Conservation (phyloP, 2,888 invertebrate species). For the Theretra japonica region DNA sequence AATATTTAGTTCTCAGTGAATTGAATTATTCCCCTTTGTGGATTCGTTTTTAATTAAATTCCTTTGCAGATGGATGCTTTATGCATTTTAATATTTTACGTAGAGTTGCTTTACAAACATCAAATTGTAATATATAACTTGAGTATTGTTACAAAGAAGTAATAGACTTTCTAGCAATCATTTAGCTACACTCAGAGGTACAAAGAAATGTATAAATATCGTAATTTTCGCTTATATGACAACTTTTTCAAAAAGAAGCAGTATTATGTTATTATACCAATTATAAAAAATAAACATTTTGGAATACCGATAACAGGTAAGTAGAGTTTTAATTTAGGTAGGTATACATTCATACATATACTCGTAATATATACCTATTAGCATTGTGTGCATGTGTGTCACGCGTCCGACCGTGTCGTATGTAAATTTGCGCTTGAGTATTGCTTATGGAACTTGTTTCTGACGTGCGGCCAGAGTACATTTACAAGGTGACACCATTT, state of each 20-base stretch:
- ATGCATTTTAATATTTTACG: constrained; percentile 2
- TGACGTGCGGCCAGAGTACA: background rate
- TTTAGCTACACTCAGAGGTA: background rate
- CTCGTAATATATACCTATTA: too few species aligned
- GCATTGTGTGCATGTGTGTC: background rate
- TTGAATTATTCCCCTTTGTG: constrained; percentile 17
- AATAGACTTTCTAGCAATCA: background rate
- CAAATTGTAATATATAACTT: too few species aligned
- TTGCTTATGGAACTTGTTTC: constrained; percentile 19
- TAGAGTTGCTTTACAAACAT: background rate
- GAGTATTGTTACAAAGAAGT: background rate
- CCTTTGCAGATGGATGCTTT: background rate
- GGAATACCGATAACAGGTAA: too few species aligned
- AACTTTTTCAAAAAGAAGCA: too few species aligned
- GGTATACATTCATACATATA: too few species aligned
- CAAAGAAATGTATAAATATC: background rate
- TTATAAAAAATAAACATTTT: too few species aligned
- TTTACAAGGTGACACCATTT: constrained; percentile 2
- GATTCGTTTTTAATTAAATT: constrained; percentile 24
- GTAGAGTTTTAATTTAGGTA: too few species aligned
- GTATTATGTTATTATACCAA: too few species aligned
- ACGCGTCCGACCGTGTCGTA: background rate
- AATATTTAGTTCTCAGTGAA: constrained; percentile 26
- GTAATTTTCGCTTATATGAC: too few species aligned
- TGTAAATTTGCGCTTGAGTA: constrained; percentile 13